Percentiles rank a stretch among this genome's conserved stretches.
Conservation (phyloP, 2,888 invertebrate genomes). For the Diogma glabrata region DNA sequence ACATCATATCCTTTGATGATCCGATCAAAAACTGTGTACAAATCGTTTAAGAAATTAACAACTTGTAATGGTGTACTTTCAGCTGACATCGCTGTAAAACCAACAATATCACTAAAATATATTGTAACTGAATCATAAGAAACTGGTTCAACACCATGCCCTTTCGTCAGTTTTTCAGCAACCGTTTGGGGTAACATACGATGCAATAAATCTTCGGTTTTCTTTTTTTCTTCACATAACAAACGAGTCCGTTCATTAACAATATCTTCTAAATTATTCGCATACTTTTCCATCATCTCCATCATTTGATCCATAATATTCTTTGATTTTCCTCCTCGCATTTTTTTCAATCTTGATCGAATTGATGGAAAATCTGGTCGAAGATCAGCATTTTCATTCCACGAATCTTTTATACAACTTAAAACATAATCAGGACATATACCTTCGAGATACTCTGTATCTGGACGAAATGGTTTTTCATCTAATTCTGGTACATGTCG, state of each 20-base stretch:
- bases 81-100: conserved; percentile 91
- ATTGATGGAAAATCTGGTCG: conserved; percentile 79
- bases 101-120: conserved; percentile 95
- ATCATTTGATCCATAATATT: conserved; percentile 97
- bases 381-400: conserved; percentile 72
- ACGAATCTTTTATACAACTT: conserved; percentile 75
- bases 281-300: conserved; percentile 96
- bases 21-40: conserved; percentile 93
- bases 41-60: conserved; percentile 93
- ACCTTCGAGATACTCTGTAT: conserved; percentile 55
- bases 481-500: conserved; percentile 55
- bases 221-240: conserved; percentile 83
- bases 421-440: conserved; percentile 72
- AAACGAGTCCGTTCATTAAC: conserved; percentile 84
- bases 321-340: conserved; percentile 74
- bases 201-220: conserved; percentile 84
- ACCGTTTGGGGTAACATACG: conserved; percentile 93
- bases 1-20: conserved; percentile 96
- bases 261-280: conserved; percentile 87
- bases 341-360: conserved; percentile 68
- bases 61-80: conserved; percentile 88
- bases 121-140: conserved; percentile 89
- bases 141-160: conserved; percentile 85
- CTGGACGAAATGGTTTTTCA: conserved; percentile 68
- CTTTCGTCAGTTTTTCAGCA: conserved; percentile 74